Evolutionary conservation across 1,140 invertebrate genomes (phyloP), one percentile per base, ranked within the genome.

Genomic region (Adelges cooleyi): DNA sequence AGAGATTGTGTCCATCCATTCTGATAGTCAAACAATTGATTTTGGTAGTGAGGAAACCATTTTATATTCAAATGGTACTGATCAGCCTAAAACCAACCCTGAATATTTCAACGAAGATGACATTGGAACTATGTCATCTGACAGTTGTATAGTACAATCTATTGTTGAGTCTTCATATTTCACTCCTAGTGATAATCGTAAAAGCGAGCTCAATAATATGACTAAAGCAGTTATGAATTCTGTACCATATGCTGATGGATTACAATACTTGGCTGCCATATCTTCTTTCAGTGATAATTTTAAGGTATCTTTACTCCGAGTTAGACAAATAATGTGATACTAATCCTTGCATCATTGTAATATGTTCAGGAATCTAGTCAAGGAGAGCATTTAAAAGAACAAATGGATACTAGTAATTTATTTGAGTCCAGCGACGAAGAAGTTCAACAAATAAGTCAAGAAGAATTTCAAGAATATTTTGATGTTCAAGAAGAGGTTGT

Each of bases 401-500:
- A 6, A 33, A 33, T 33, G 29, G 11, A 33, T 33, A 33, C 29
- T 27, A 6, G 6, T 56, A 42, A 48, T 48, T 48, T 48, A 33
- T 62, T 62, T 48, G 56, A 62, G 17, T 48, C 56, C n/a, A 46
- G 42, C 46, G 56, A 62, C n/a, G 56, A 62, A 0, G 56, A 52
- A 48, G 42, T 33, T 15, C 23, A 40, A 23, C 38, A 56, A 25
- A 36, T 66, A 23, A 48, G 8, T n/a, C 42, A 48, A 11, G 42
- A 49, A 2, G 51, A 50, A 38, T 49, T 27, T 18, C 66, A 67
- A 48, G 68, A 70, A n/a, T 71, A 67, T 53, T 69, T 70, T 20
- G 71, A 72, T 56, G 70, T 72, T 20, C 70, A 72, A 66, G 71
- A 72, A 65, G 70, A 71, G 23, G 70, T 70, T 20, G 71, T 71